Evolutionary conservation across 2,113 vertebrate species (phyloP), one percentile per base, ranked within the genome.

Genomic region (Carlito syrichta): DNA sequence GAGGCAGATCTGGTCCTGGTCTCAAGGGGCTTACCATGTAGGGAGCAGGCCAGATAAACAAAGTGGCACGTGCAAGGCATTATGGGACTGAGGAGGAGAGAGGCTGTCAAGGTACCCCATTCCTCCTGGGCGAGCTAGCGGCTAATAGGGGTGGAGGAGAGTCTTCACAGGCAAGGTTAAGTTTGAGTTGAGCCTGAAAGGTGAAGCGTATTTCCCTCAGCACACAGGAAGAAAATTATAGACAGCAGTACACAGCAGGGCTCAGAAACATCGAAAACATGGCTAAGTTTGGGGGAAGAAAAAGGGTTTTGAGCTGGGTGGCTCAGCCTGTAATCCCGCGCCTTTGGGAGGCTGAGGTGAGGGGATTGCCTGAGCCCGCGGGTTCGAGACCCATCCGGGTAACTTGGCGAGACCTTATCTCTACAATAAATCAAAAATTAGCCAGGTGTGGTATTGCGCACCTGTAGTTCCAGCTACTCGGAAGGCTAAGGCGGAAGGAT

Each of bases 31-130:
- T 77, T 62, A n/a, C 4, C 14, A 19, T n/a, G 35, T 45, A 73
- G 56, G 62, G 48, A 19, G 4, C 23, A 62, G 63, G 78, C 86
- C 35, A 69, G 14, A 56, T 22, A 45, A 30, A 69, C 20, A 82
- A 66, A 88, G 62, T 27, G 30, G 22, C 1, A 0, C 19, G 32
- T 91, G 45, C 76, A 92, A 86, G 32, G 63, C 63, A 76, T 23
- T 50, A 7, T 85, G 68, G 81, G 62, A 71, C n/a, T 22, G 13
- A 52, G 16, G 83, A 68, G 19, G 43, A 43, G 79, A 82, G 48
- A 40, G 1, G 17, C 9, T n/a, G n/a, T 30, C 1, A 0, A 4
- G 2, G 17, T 23, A 27, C 25, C 30, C 45, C 40, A 8, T 48
- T 30, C 45, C 0, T 22, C 58, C 25, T 91, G 48, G 40, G 23